phyloP scores from a whole-genome alignment of 2,797 vertebrate genomes.

The Aldrovandia affinis region DNA sequence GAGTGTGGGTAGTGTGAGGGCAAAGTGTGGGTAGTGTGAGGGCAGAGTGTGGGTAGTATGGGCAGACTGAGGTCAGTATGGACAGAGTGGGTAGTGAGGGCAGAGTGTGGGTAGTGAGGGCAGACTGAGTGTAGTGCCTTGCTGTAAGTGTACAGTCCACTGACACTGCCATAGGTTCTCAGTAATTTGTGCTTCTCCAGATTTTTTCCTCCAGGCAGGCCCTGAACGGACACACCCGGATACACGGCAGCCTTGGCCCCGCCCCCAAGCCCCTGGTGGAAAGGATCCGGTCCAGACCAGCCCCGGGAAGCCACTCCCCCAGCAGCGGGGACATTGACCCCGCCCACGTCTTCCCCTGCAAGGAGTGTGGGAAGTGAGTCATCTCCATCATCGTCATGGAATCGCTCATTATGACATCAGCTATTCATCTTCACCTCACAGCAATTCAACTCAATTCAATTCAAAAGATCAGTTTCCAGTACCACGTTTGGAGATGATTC shows the following conservation, averaged over 20 bases:
- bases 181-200: no score
- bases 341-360: conserved; percentile 81
- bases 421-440: not conserved
- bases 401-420: not conserved
- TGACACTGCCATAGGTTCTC: no score
- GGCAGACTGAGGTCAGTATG: no score
- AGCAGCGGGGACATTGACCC: conserved; percentile 83
- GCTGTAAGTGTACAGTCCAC: no score
- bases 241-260: conserved; percentile 73
- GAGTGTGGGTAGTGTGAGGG: no score
- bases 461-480: no score
- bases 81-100: no score
- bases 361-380: conserved; percentile 85
- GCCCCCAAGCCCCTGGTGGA: conserved; percentile 59
- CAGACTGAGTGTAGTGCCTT: not conserved
- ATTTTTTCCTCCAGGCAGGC: conserved; percentile 79
- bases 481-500: not conserved
- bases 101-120: no score
- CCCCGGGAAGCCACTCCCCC: conserved; percentile 82
- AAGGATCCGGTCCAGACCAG: conserved; percentile 67
- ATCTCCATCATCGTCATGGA: not conserved
- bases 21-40: no score
- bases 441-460: no score
- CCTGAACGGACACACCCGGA: conserved; percentile 77
- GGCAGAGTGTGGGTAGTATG: no score